Evolutionary conservation across 2,888 invertebrate genomes (phyloP).

Genomic region (Vandiemenella viatica): DNA sequence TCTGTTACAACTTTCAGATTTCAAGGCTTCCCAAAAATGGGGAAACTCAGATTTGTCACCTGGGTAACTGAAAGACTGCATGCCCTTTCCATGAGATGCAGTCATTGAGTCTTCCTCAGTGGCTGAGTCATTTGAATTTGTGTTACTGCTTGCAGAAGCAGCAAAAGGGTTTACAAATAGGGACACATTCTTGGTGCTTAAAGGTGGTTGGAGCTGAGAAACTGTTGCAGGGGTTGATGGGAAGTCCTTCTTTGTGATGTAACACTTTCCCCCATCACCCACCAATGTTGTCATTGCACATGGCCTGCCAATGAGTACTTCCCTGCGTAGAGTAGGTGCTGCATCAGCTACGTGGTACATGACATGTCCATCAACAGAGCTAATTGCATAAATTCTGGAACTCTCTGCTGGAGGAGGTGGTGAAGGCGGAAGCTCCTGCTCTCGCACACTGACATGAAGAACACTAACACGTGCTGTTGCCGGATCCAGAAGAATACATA

Average conservation of each 20-base stretch:
- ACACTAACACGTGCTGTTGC: slow-evolving; percentile 69
- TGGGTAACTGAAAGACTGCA: too few relatives aligned
- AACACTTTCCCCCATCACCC: slow-evolving; percentile 25
- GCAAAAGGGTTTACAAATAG: slow-evolving; percentile 51
- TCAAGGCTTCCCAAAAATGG: too few relatives aligned
- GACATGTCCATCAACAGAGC: slow-evolving; percentile 66
- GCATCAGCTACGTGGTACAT: slow-evolving; percentile 42
- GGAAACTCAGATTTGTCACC: too few relatives aligned
- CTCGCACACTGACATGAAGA: slow-evolving; percentile 49
- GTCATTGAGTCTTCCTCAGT: slow-evolving; percentile 24
- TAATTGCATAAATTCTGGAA: slow-evolving; percentile 61
- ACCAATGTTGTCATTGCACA: slow-evolving; percentile 38
- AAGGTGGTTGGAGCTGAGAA: slow-evolving; percentile 35
- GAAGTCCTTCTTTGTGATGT: slow-evolving; percentile 30
- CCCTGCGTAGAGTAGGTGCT: slow-evolving; percentile 21
- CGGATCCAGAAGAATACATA: slow-evolving; percentile 58
- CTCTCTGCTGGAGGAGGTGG: slow-evolving; percentile 9
- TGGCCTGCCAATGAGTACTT: slow-evolving; percentile 33
- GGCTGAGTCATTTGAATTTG: slow-evolving; percentile 27
- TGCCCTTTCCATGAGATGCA: slow-evolving; percentile 19
- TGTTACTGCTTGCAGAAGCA: slow-evolving; percentile 24
- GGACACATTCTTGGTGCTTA: slow-evolving; percentile 40
- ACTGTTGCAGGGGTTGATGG: slow-evolving; percentile 26
- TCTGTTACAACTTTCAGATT: too few relatives aligned
- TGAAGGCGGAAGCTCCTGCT: too few relatives aligned